Evolutionary conservation across 2,113 vertebrate species (phyloP).

Genomic region (Trichomycterus rosablanca): DNA sequence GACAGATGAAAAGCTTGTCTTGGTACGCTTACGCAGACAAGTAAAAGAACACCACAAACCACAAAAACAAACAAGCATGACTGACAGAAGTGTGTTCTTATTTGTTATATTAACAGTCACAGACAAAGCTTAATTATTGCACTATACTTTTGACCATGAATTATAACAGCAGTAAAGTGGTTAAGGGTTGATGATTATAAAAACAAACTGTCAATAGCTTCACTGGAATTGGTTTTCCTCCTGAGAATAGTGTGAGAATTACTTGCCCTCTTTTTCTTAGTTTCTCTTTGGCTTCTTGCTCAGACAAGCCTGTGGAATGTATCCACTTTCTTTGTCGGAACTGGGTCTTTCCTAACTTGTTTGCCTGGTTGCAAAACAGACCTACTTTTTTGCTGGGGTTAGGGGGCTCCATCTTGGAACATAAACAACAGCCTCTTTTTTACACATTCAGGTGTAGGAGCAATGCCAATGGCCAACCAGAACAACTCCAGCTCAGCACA

Average conservation of each 20-base stretch:
- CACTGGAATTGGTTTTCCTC: conserved; percentile 23
- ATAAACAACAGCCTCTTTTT: background rate
- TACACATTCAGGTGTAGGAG: background rate
- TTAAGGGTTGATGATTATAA: background rate
- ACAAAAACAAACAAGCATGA: conserved; percentile 6
- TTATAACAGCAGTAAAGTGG: too few species aligned
- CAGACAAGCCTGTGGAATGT: conserved; percentile 45
- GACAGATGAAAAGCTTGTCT: conserved; percentile 13
- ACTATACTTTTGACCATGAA: too few species aligned
- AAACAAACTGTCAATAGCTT: conserved; percentile 27
- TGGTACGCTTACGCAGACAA: background rate
- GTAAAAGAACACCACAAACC: conserved; percentile 2
- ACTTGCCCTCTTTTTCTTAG: conserved; percentile 6
- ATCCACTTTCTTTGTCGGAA: conserved; percentile 2
- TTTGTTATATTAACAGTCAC: too few species aligned
- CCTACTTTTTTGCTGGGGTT: conserved; percentile 9
- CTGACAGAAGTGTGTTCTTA: too few species aligned
- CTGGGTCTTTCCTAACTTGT: conserved; percentile 11
- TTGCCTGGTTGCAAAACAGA: conserved; percentile 9
- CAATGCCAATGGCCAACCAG: background rate
- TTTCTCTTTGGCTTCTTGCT: conserved; percentile 30
- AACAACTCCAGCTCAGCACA: too few species aligned
- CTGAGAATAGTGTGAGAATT: conserved; percentile 26
- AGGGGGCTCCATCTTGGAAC: background rate
- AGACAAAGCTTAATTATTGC: too few species aligned